Evolutionary conservation across 92 coral and sea anemone genomes (phyloP).

Genomic region (Porites lobata): DNA sequence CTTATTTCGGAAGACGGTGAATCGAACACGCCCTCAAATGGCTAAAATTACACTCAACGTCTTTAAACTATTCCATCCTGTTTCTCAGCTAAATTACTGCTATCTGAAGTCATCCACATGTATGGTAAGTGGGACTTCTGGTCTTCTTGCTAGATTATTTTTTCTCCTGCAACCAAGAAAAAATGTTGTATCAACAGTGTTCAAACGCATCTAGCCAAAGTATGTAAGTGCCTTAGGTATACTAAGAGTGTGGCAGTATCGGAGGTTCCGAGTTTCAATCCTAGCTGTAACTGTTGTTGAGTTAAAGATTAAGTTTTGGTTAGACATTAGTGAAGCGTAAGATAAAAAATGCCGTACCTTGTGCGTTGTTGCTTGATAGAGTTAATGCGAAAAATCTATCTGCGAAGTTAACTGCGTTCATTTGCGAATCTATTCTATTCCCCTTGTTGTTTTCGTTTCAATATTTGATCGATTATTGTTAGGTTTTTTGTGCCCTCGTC

Average conservation of each 20-base stretch:
- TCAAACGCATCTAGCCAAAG: neutral
- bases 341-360: too few species aligned
- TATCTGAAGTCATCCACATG: conserved; percentile 87
- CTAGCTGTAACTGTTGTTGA: neutral
- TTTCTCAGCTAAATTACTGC: neutral
- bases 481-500: neutral
- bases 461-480: neutral
- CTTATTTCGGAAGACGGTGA: too few species aligned
- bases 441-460: neutral
- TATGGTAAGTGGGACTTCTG: conserved; percentile 78
- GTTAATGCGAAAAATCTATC: too few species aligned
- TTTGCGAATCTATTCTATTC: neutral
- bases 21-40: too few species aligned
- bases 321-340: too few species aligned
- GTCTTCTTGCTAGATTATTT: conserved; percentile 48
- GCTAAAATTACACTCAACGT: too few species aligned
- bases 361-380: too few species aligned
- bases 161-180: conserved; percentile 51
- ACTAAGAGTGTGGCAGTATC: too few species aligned
- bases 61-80: neutral
- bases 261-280: too few species aligned
- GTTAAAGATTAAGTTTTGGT: too few species aligned
- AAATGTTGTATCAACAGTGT: neutral
- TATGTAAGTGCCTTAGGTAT: too few species aligned
- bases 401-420: too few species aligned